phyloP scores from a whole-genome alignment of 2,797 vertebrate genomes.

The Lateolabrax maculatus region DNA sequence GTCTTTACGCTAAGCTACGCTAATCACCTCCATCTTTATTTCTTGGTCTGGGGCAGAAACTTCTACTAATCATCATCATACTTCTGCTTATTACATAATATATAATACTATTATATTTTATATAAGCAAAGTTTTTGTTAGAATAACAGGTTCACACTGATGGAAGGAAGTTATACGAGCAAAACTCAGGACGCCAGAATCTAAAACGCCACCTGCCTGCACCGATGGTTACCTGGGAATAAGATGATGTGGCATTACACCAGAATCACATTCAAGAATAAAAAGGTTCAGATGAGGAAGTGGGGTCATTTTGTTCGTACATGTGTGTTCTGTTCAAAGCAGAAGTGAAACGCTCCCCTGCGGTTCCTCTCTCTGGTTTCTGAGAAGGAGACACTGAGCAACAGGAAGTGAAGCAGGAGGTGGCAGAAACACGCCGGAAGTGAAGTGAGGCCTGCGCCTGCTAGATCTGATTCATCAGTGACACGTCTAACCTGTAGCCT shows the following conservation, averaged over 20 bases:
- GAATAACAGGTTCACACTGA: background rate
- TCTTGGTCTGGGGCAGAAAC: no score
- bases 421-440: conserved; percentile 71
- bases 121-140: background rate
- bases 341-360: conserved; percentile 83
- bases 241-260: background rate
- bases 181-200: background rate
- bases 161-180: background rate
- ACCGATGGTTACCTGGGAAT: no score
- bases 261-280: background rate
- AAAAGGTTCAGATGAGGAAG: conserved; percentile 48
- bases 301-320: background rate
- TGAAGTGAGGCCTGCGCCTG: conserved; percentile 43
- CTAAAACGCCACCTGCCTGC: no score
- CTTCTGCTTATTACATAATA: no score
- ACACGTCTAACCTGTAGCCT: background rate
- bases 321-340: conserved; percentile 51
- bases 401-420: conserved; percentile 82
- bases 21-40: no score
- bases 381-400: conserved; percentile 77
- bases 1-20: background rate
- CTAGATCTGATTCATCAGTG: conserved; percentile 21
- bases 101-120: no score
- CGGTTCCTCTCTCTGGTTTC: conserved; percentile 77
- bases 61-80: no score